Evolutionary conservation across 2,888 invertebrate genomes (phyloP).

Genomic region (Drosophila nr. fundita): DNA sequence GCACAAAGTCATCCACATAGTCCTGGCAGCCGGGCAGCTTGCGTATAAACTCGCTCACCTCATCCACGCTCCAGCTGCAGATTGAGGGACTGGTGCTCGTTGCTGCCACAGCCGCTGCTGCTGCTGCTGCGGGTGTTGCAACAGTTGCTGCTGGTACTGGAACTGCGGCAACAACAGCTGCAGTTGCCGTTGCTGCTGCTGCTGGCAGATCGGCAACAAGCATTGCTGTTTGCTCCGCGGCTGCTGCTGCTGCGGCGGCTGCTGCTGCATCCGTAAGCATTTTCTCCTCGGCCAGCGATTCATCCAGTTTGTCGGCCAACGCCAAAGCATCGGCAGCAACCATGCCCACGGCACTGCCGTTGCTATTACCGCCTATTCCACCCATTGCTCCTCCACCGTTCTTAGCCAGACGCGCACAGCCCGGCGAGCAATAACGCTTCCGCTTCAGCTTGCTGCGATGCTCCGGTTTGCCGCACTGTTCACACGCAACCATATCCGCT

Average conservation of each 20-base stretch:
- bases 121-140: conserved; percentile 13
- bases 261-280: conserved; percentile 66
- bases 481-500: conserved; percentile 86
- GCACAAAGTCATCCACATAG: conserved; percentile 97
- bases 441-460: conserved; percentile 89
- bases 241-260: conserved; percentile 11
- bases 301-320: conserved; percentile 70
- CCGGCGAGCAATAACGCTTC: conserved; percentile 91
- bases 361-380: background rate
- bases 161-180: conserved; percentile 4
- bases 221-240: conserved; percentile 13
- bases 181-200: conserved; percentile 9
- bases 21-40: conserved; percentile 95
- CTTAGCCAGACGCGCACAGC: conserved; percentile 87
- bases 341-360: conserved; percentile 35
- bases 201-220: conserved; percentile 35
- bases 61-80: conserved; percentile 89
- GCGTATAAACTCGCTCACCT: conserved; percentile 95
- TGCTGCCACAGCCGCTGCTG: conserved; percentile 3
- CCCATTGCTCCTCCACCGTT: background rate
- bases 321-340: conserved; percentile 58
- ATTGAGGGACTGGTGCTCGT: conserved; percentile 72
- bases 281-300: conserved; percentile 73
- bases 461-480: conserved; percentile 90
- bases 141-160: conserved; percentile 12